phyloP scores from a whole-genome alignment of 2,888 invertebrate genomes.

The Latheticus oryzae region DNA sequence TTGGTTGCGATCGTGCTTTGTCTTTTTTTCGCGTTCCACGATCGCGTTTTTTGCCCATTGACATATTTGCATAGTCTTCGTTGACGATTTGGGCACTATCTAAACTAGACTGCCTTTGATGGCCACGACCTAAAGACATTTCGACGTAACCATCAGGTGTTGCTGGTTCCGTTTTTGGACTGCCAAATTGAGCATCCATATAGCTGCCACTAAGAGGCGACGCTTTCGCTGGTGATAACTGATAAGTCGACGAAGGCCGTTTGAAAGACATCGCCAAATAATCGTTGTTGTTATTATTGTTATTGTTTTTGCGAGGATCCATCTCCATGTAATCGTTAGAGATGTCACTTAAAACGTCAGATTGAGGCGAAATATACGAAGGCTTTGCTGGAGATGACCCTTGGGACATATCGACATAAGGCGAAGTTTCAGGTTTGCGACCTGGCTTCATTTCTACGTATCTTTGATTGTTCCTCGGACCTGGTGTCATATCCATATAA shows the following conservation, averaged over 20 bases:
- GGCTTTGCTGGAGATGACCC: conserved; percentile 42
- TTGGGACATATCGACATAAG: conserved; percentile 68
- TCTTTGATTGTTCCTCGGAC: conserved; percentile 59
- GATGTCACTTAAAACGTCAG: conserved; percentile 12
- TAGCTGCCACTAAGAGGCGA: neutral
- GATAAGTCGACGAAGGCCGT: conserved; percentile 5
- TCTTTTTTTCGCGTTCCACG: conserved; percentile 59
- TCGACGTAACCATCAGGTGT: conserved; percentile 73
- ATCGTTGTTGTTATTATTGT: conserved; percentile 31
- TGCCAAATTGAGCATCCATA: conserved; percentile 2
- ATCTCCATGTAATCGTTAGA: conserved; percentile 63
- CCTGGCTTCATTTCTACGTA: conserved; percentile 67
- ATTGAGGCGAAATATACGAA: conserved; percentile 21
- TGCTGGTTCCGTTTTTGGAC: conserved; percentile 15
- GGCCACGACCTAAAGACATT: conserved; percentile 69
- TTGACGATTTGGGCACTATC: conserved; percentile 54
- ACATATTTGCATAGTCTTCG: conserved; percentile 71
- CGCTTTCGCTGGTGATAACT: conserved; percentile 46
- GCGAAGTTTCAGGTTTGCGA: conserved; percentile 60
- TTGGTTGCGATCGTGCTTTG: conserved; percentile 72
- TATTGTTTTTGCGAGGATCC: conserved; percentile 49
- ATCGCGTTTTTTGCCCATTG: conserved; percentile 54
- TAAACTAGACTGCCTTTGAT: conserved; percentile 56
- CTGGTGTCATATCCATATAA: conserved; percentile 74
- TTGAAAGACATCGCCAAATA: conserved; percentile 31